Percentiles rank a stretch among this genome's conserved stretches.
Evolutionary conservation across 2,888 invertebrate species (phyloP).

Genomic region (Dichetophora obliterata): DNA sequence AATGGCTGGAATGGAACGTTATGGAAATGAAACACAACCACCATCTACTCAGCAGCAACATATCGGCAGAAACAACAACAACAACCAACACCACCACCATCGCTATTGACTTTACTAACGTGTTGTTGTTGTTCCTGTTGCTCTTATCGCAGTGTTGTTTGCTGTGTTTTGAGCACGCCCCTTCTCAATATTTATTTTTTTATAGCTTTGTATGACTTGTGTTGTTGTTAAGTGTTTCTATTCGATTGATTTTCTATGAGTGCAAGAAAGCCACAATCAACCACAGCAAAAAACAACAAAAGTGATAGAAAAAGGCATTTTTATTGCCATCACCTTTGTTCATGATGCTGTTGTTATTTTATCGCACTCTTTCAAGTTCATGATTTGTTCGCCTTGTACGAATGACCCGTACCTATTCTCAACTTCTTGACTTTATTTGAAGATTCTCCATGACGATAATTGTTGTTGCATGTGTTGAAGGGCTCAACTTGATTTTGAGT

Average conservation of each 20-base stretch:
- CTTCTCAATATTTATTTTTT: background rate
- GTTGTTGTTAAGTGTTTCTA: slow-evolving; percentile 18
- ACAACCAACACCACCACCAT: background rate
- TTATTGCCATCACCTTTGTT: slow-evolving; percentile 14
- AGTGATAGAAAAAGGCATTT: background rate
- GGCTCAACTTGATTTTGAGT: background rate
- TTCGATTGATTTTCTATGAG: slow-evolving; percentile 29
- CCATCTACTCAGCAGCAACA: slow-evolving; percentile 40
- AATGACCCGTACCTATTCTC: background rate
- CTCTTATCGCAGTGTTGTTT: background rate
- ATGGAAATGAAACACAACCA: slow-evolving; percentile 45
- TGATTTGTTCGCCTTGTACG: slow-evolving; percentile 8
- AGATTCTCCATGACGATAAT: background rate
- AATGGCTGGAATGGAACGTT: slow-evolving; percentile 28
- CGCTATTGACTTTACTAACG: background rate
- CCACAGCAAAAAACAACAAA: background rate
- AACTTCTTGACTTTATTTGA: background rate
- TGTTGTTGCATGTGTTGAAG: background rate
- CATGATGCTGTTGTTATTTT: background rate
- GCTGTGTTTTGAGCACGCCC: background rate
- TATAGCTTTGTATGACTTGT: background rate
- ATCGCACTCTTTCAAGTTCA: slow-evolving; percentile 3
- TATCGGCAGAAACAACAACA: background rate
- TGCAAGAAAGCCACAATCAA: slow-evolving; percentile 17
- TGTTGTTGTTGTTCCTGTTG: slow-evolving; percentile 12